A percentile compares a stretch with the other conserved stretches of the same genome.
Conservation (phyloP, 2,113 vertebrate genomes). For the Cephalopholis sonnerati region DNA sequence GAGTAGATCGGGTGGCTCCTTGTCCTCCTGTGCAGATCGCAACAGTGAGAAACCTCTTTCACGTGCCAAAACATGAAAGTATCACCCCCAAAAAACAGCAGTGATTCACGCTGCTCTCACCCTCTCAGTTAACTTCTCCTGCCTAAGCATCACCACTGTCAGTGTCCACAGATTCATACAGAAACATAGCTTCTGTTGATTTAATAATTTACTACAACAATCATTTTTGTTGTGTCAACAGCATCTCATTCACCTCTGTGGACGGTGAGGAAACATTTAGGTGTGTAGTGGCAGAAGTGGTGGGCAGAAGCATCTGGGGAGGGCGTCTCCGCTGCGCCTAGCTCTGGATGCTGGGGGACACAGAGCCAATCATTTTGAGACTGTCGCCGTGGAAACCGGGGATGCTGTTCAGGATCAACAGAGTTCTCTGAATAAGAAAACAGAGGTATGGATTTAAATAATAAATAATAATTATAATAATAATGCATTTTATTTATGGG, state of each 20-base stretch:
- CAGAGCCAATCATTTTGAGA: slow-evolving; percentile 46
- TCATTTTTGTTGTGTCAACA: neutral
- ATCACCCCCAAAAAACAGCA: neutral
- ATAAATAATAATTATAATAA: too few relatives aligned
- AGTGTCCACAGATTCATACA: neutral
- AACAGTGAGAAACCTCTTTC: neutral
- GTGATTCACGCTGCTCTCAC: neutral
- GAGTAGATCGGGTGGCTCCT: slow-evolving; percentile 24
- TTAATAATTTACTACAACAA: neutral
- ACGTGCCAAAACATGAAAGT: neutral
- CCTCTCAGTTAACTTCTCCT: neutral
- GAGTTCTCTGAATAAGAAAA: slow-evolving; percentile 46
- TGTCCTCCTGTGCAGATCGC: slow-evolving; percentile 58
- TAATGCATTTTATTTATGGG: too few relatives aligned
- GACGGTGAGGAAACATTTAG: slow-evolving; percentile 73
- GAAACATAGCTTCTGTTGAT: neutral
- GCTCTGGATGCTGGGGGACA: slow-evolving; percentile 60
- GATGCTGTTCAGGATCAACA: slow-evolving; percentile 63
- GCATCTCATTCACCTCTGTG: slow-evolving; percentile 64
- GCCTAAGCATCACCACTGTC: neutral
- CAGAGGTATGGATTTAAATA: neutral
- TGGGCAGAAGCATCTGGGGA: slow-evolving; percentile 50
- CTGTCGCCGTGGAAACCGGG: slow-evolving; percentile 10
- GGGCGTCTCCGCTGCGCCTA: slow-evolving; percentile 23
- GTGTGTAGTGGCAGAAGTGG: slow-evolving; percentile 73